Base-by-base conservation (phyloP, 2,797 vertebrate species). In the Sardinella longiceps region DNA sequence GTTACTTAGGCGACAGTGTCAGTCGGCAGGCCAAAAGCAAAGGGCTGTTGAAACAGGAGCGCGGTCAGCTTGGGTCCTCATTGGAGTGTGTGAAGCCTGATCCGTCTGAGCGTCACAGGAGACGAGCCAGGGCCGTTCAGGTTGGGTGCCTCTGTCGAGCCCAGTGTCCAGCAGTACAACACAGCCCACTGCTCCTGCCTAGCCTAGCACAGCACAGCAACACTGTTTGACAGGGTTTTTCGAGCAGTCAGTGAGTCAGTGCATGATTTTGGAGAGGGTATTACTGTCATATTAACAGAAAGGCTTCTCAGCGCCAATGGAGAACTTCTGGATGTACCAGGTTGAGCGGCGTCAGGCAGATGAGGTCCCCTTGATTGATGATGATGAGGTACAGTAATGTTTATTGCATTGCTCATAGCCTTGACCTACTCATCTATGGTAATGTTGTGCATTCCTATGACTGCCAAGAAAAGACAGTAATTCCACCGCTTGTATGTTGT, bases 311-410 rank as follows among this genome's bases (percentile, higher is more conserved):
- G 7, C 28, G 85, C 88, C 85, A 97, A 97, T 97, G 97, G 96
- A 97, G 92, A 97, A 97, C 91, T 96, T 96, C 88, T 97, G 95
- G 96, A 94, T 94, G 86, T 96, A 94, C 90, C 96, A 95, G 33
- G 84, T 91, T 81, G 95, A 97, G 70, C 91, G 87, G 89, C 86
- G 0, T 0, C 92, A 94, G 83, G 92, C 91, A 83, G 93, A 94
- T 77, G 94, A 97, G 94, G 90, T 96, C 96, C 85, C 70, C 20
- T 30, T 30, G 39, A 84, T 85, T 30, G 28, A 51, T 58, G 56
- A 30, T 15, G 25, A 50, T 60, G 56, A 33, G 83, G 23, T n/a
- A n/a, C n/a, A n/a, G n/a, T 51, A 80, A 43, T 30, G 28, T 56
- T n/a, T 50, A 12, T 74, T 18, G 82, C 10, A 15, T 11, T 37